Evolutionary conservation across 2,113 vertebrate genomes (phyloP).

Genomic region (Glaucidium brasilianum): DNA sequence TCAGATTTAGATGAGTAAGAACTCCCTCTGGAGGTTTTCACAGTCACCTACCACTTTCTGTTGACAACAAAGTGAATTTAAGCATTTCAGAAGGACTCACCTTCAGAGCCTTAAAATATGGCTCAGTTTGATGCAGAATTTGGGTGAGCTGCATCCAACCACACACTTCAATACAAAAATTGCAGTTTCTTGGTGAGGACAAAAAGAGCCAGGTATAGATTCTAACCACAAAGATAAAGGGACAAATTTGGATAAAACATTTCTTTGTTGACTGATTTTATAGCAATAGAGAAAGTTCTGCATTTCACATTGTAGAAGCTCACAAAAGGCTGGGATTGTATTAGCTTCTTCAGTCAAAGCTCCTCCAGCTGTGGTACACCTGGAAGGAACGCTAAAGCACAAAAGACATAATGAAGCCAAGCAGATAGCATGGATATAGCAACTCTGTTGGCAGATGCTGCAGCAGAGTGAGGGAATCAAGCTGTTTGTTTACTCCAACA

Average conservation of each 20-base stretch:
- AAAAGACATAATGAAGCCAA: not conserved
- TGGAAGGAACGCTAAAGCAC: not conserved
- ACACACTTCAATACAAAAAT: not conserved
- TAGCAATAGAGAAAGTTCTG: not conserved
- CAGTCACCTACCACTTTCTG: not conserved
- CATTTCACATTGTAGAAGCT: not conserved
- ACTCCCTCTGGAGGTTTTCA: not conserved
- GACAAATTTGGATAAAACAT: not conserved
- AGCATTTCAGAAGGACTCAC: not conserved
- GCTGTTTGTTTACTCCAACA: not conserved
- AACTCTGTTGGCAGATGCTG: not conserved
- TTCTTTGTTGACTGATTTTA: not conserved
- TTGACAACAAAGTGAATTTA: not conserved
- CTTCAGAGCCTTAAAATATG: not conserved
- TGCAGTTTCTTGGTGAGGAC: not conserved
- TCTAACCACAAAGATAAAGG: not conserved
- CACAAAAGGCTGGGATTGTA: not conserved
- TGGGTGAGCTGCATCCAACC: not conserved
- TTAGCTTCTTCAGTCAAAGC: not conserved
- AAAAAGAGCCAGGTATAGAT: not conserved
- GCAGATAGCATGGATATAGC: not conserved
- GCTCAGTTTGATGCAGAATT: not conserved
- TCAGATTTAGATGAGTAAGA: not conserved
- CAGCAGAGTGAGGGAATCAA: not conserved
- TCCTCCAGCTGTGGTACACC: not conserved